A percentile compares a stretch with the other conserved stretches of the same genome.
phyloP scores from a whole-genome alignment of 2,888 invertebrate species.

The Thymelicus lineola region DNA sequence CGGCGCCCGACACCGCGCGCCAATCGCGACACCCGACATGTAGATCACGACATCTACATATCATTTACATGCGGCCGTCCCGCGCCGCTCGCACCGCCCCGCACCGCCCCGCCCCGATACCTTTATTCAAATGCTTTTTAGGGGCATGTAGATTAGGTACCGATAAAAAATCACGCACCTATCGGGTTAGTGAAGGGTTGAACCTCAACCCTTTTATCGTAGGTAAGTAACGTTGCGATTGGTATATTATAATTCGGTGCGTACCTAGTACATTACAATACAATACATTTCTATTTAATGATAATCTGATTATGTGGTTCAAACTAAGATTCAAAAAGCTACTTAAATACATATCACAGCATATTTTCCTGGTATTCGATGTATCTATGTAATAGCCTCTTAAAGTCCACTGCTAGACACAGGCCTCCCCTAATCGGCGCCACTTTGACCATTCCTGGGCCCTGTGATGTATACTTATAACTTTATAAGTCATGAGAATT shows the following conservation, averaged over 20 bases:
- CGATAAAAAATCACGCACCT: constrained; percentile 33
- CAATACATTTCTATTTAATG: background rate
- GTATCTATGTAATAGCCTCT: no score
- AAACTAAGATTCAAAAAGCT: no score
- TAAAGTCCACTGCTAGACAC: no score
- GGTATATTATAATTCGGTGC: constrained; percentile 25
- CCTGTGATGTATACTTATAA: no score
- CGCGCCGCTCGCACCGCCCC: constrained; percentile 26
- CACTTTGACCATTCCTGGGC: no score
- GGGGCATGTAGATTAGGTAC: constrained; percentile 39
- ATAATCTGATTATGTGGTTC: background rate
- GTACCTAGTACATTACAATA: background rate
- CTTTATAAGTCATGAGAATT: no score
- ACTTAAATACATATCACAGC: no score
- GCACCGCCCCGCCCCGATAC: constrained; percentile 38
- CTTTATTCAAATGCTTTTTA: constrained; percentile 41
- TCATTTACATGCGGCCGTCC: constrained; percentile 60
- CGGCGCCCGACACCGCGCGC: constrained; percentile 32
- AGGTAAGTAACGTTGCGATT: constrained; percentile 12
- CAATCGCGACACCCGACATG: constrained; percentile 38
- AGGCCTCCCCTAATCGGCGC: no score
- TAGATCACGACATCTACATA: constrained; percentile 59
- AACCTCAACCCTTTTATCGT: constrained; percentile 15
- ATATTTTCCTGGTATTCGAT: no score
- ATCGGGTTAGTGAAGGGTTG: constrained; percentile 25